These are phyloP conservation scores for Tetraodon nigroviridis DNA, from an alignment of 2,113 vertebrate species.

Conservation along the genomic window DNA sequence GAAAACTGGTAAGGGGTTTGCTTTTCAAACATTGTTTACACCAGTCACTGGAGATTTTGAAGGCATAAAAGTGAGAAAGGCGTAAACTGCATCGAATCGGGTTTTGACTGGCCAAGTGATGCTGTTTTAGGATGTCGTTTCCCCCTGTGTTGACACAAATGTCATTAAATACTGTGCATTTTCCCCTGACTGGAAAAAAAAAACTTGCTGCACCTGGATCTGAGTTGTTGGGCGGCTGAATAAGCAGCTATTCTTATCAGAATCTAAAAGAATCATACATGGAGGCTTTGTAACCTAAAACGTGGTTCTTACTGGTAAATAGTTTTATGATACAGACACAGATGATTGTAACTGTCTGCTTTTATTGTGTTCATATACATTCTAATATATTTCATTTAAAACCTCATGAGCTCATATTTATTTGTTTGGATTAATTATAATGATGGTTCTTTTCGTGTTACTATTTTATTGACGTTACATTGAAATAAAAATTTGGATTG, in stretches of 20 bases:
- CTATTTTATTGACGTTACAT: slow-evolving; percentile 40
- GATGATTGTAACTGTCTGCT: slow-evolving; percentile 62
- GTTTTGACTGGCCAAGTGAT: slow-evolving; percentile 2
- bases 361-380: slow-evolving; percentile 55
- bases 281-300: slow-evolving; percentile 19
- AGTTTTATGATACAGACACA: slow-evolving; percentile 56
- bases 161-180: neutral
- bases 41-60: neutral
- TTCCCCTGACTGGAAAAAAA: slow-evolving; percentile 23
- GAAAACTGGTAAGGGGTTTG: neutral
- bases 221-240: slow-evolving; percentile 10
- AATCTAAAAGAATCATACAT: slow-evolving; percentile 51
- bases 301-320: slow-evolving; percentile 18
- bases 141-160: too few relatives aligned
- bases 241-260: slow-evolving; percentile 10
- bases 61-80: neutral
- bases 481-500: slow-evolving; percentile 57
- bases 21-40: neutral
- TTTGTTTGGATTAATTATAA: slow-evolving; percentile 33
- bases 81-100: neutral
- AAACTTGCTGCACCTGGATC: slow-evolving; percentile 29
- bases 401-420: slow-evolving; percentile 35
- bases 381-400: slow-evolving; percentile 70
- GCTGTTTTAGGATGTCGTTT: too few relatives aligned
- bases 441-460: neutral